Conservation (phyloP, 2,113 vertebrate genomes). For the Dicrurus megarhynchus region DNA sequence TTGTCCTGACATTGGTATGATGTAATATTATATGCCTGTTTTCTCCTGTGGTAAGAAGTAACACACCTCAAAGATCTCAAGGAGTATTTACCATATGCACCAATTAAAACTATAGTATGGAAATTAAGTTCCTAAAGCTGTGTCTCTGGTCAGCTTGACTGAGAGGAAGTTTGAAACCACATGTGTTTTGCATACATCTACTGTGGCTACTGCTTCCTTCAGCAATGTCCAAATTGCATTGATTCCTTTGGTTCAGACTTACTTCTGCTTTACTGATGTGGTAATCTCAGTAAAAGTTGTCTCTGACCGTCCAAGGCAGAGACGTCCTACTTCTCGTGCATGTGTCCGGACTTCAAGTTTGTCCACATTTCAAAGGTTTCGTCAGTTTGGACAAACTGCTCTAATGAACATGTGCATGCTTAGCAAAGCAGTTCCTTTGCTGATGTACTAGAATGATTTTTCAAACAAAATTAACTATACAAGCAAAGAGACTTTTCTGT, state of each 20-base stretch:
- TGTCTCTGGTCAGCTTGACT: background rate
- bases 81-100: constrained; percentile 32
- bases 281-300: background rate
- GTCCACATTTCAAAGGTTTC: background rate
- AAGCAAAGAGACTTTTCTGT: background rate
- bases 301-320: background rate
- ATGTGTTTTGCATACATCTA: background rate
- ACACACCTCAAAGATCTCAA: constrained; percentile 38
- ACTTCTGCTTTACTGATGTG: background rate
- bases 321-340: background rate
- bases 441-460: background rate
- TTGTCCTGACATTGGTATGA: background rate
- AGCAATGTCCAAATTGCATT: background rate
- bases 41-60: background rate
- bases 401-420: background rate
- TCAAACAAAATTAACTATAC: background rate
- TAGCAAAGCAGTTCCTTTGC: background rate
- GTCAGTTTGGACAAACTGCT: background rate
- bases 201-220: background rate
- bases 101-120: constrained; percentile 45
- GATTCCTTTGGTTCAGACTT: background rate
- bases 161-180: background rate
- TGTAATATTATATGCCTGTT: background rate
- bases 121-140: background rate
- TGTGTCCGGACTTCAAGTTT: constrained; percentile 12